Percentiles rank a stretch among this genome's conserved stretches.
Evolutionary conservation across 2,888 invertebrate species (phyloP).

Genomic region (Drosophila multiciliata): DNA sequence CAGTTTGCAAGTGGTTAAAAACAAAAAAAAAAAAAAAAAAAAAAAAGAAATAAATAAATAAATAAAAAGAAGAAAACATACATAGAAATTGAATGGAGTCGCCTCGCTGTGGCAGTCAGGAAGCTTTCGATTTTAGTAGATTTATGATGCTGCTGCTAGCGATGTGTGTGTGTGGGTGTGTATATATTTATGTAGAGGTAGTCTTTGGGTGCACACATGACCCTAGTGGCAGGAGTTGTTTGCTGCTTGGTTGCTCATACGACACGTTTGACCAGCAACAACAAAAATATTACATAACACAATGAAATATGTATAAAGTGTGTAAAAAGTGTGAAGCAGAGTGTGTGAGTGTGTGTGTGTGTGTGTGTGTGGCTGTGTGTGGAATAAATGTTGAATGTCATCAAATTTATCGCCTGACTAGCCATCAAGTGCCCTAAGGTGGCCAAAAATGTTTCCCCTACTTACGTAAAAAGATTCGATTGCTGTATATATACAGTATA

Average conservation of each 20-base stretch:
- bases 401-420: conserved; percentile 73
- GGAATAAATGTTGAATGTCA: conserved; percentile 62
- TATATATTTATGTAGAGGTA: conserved; percentile 26
- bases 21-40: conserved; percentile 7
- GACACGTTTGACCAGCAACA: conserved; percentile 53
- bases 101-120: conserved; percentile 30
- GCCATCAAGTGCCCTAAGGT: conserved; percentile 56
- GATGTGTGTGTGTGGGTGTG: conserved; percentile 1
- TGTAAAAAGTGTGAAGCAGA: neutral
- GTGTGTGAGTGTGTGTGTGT: neutral
- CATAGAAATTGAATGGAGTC: conserved; percentile 65
- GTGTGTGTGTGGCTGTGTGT: neutral
- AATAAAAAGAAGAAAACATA: conserved; percentile 16
- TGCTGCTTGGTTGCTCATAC: conserved; percentile 66
- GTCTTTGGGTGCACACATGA: conserved; percentile 37
- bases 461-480: conserved; percentile 41
- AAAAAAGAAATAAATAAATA: conserved; percentile 1
- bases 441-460: conserved; percentile 23
- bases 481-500: neutral
- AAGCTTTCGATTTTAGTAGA: conserved; percentile 59
- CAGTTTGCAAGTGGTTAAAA: conserved; percentile 59
- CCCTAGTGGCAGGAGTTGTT: conserved; percentile 57
- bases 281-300: conserved; percentile 49
- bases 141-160: conserved; percentile 57
- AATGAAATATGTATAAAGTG: conserved; percentile 38